Evolutionary conservation across 2,888 invertebrate species (phyloP).

Genomic region (Byasa hedistus): DNA sequence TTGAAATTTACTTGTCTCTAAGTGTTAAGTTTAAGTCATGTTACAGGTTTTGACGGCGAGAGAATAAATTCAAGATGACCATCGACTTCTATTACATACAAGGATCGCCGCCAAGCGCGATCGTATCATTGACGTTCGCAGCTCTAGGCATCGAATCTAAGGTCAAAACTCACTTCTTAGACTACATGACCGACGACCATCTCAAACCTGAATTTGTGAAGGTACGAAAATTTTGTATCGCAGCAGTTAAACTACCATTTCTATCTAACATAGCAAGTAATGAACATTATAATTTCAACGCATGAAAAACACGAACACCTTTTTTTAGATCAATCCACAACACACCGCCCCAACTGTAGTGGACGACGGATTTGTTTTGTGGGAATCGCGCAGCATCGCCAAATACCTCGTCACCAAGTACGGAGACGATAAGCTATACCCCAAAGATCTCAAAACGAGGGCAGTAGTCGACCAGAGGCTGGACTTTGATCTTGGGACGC

Average conservation of each 20-base stretch:
- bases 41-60: no score
- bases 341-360: constrained; percentile 89
- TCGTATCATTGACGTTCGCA: constrained; percentile 82
- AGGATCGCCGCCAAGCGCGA: constrained; percentile 83
- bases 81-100: constrained; percentile 81
- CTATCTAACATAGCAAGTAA: not conserved
- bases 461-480: constrained; percentile 87
- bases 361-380: constrained; percentile 88
- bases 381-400: constrained; percentile 90
- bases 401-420: constrained; percentile 88
- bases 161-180: constrained; percentile 69
- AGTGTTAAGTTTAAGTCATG: no score
- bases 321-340: constrained; percentile 86
- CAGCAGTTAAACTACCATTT: not conserved
- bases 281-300: no score
- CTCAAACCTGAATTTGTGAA: constrained; percentile 85
- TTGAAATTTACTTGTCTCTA: no score
- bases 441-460: constrained; percentile 84
- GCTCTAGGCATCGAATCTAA: constrained; percentile 84
- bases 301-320: not conserved
- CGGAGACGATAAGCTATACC: constrained; percentile 83
- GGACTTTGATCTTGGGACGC: constrained; percentile 87
- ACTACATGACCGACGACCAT: constrained; percentile 83
- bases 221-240: constrained; percentile 55
- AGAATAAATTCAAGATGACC: constrained; percentile 2